phyloP scores from a whole-genome alignment of 1,140 invertebrate species.

The Pseudomyrmex pallidus region DNA sequence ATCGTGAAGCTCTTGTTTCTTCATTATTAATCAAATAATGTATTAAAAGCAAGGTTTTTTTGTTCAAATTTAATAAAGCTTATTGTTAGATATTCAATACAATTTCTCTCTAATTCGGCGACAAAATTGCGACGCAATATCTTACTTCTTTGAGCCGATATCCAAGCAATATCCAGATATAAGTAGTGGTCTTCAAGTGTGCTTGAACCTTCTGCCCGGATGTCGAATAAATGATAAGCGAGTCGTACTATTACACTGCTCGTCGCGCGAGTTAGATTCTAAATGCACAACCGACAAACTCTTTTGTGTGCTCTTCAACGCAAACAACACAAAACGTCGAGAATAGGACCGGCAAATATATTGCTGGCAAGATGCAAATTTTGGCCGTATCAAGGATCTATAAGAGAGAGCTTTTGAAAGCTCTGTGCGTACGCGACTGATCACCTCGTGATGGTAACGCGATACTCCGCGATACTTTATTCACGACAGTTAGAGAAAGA shows the following conservation, averaged over 20 bases:
- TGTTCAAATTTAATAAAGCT: neutral
- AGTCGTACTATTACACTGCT: slow-evolving; percentile 54
- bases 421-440: slow-evolving; percentile 63
- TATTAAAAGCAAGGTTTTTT: neutral
- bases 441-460: slow-evolving; percentile 52
- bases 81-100: neutral
- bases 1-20: neutral
- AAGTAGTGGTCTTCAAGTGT: neutral
- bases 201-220: neutral
- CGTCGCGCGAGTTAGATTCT: slow-evolving; percentile 45
- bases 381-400: neutral
- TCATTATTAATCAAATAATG: neutral
- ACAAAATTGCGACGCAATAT: neutral
- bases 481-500: slow-evolving; percentile 74
- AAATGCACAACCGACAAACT: slow-evolving; percentile 50
- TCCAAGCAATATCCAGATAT: slow-evolving; percentile 2
- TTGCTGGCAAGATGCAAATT: neutral
- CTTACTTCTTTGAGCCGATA: slow-evolving; percentile 62
- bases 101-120: too few relatives aligned
- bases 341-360: neutral
- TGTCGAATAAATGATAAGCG: slow-evolving; percentile 8
- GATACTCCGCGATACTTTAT: slow-evolving; percentile 62
- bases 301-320: slow-evolving; percentile 40
- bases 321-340: slow-evolving; percentile 5
- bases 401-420: slow-evolving; percentile 41